phyloP scores from a whole-genome alignment of 2,888 invertebrate species.

The Metopia argyrocephala region DNA sequence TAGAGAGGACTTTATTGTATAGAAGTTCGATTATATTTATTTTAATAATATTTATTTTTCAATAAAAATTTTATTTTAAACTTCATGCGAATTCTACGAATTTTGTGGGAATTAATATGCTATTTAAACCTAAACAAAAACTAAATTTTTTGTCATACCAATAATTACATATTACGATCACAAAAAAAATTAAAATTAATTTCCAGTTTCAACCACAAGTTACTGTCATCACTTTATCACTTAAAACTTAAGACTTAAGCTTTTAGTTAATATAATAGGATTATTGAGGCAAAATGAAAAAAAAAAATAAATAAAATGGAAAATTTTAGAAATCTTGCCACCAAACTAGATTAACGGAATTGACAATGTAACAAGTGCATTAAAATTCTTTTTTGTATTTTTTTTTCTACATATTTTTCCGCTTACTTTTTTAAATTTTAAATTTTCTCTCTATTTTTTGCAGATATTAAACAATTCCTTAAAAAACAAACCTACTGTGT shows the following conservation, averaged over 20 bases:
- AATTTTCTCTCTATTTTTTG: constrained; percentile 7
- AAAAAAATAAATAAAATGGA: not conserved
- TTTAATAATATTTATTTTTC: no score
- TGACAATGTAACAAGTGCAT: constrained; percentile 55
- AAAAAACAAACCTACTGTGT: constrained; percentile 45
- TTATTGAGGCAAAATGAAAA: constrained; percentile 15
- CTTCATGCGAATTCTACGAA: no score
- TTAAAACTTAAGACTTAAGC: not conserved
- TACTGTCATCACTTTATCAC: no score
- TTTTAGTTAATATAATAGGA: constrained; percentile 36
- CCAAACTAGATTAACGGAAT: constrained; percentile 50
- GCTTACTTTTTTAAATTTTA: not conserved
- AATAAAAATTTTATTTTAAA: no score
- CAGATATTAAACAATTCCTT: constrained; percentile 54
- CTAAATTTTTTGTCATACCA: no score
- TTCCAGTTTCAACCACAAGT: no score
- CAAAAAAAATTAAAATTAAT: no score
- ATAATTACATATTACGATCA: no score
- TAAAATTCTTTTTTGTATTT: constrained; percentile 40
- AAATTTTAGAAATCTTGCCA: not conserved
- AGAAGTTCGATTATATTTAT: no score
- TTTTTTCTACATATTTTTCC: constrained; percentile 28
- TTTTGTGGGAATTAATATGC: no score
- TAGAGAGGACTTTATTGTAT: no score
- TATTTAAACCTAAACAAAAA: no score